These are phyloP conservation scores for Laothoe populi DNA, from an alignment of 2,888 invertebrate genomes.

Conservation along the genomic window DNA sequence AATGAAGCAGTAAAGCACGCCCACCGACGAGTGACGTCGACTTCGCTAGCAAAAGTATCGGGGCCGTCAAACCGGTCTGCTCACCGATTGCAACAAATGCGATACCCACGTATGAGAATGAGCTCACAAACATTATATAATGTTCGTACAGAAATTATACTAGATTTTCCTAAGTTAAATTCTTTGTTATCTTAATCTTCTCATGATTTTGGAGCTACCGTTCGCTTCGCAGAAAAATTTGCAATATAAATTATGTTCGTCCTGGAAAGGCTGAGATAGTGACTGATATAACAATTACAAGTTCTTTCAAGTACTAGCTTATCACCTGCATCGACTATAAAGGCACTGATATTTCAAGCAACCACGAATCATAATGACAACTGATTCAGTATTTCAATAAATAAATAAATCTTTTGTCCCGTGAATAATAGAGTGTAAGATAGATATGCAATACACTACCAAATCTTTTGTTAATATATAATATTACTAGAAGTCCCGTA, in stretches of 20 bases:
- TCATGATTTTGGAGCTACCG: neutral
- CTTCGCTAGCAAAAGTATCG: slow-evolving; percentile 57
- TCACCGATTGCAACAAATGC: slow-evolving; percentile 70
- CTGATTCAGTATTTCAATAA: neutral
- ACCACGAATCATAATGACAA: neutral
- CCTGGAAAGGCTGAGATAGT: neutral
- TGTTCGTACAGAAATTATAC: slow-evolving; percentile 40
- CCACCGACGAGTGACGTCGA: slow-evolving; percentile 51
- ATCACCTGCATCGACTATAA: neutral
- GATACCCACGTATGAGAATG: slow-evolving; percentile 57
- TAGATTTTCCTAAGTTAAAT: slow-evolving; percentile 12
- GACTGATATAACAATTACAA: too few relatives aligned
- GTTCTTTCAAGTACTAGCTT: neutral
- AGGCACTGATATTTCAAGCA: neutral
- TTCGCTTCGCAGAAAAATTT: slow-evolving; percentile 4
- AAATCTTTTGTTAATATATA: neutral
- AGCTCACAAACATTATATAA: slow-evolving; percentile 60
- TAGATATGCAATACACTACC: neutral
- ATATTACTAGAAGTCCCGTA: too few relatives aligned
- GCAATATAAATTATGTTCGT: neutral
- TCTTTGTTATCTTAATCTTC: slow-evolving; percentile 16
- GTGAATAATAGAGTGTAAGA: neutral
- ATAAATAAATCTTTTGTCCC: neutral
- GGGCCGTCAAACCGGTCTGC: slow-evolving; percentile 70
- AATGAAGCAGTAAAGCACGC: slow-evolving; percentile 49